A percentile compares a stretch with the other conserved stretches of the same genome.
Evolutionary conservation across 2,888 invertebrate genomes (phyloP).

Genomic region (Epiblema foenella): DNA sequence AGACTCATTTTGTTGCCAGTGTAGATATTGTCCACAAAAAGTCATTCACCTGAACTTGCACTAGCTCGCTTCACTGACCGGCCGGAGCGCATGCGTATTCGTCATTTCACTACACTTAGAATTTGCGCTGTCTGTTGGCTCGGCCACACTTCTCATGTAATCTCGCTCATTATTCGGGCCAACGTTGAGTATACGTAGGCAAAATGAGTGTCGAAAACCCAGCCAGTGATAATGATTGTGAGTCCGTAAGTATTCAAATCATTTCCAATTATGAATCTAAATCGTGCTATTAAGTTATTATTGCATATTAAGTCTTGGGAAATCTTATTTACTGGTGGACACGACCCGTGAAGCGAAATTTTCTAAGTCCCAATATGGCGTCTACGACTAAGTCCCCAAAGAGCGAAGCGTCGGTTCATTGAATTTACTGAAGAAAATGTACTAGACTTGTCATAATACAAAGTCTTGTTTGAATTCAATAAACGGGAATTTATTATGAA

Average conservation of each 20-base stretch:
- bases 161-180: slow-evolving; percentile 56
- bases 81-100: slow-evolving; percentile 86
- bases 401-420: slow-evolving; percentile 73
- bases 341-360: slow-evolving; percentile 78
- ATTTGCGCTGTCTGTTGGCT: slow-evolving; percentile 61
- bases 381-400: slow-evolving; percentile 88
- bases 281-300: slow-evolving; percentile 50
- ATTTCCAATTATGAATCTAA: slow-evolving; percentile 49
- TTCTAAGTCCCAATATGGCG: slow-evolving; percentile 95
- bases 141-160: slow-evolving; percentile 68
- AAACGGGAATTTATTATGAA: slow-evolving; percentile 4
- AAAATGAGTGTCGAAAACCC: slow-evolving; percentile 88
- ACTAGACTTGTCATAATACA: not conserved
- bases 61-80: slow-evolving; percentile 48
- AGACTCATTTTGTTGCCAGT: slow-evolving; percentile 11
- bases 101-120: slow-evolving; percentile 86
- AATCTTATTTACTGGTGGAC: slow-evolving; percentile 81
- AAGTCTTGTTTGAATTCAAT: not conserved
- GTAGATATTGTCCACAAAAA: not conserved
- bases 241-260: slow-evolving; percentile 84
- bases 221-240: slow-evolving; percentile 83
- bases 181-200: slow-evolving; percentile 80
- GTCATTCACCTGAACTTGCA: slow-evolving; percentile 63
- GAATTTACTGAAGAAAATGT: slow-evolving; percentile 43
- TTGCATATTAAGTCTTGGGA: slow-evolving; percentile 46